Conservation (phyloP, 2,113 vertebrate species). For the Passer domesticus region DNA sequence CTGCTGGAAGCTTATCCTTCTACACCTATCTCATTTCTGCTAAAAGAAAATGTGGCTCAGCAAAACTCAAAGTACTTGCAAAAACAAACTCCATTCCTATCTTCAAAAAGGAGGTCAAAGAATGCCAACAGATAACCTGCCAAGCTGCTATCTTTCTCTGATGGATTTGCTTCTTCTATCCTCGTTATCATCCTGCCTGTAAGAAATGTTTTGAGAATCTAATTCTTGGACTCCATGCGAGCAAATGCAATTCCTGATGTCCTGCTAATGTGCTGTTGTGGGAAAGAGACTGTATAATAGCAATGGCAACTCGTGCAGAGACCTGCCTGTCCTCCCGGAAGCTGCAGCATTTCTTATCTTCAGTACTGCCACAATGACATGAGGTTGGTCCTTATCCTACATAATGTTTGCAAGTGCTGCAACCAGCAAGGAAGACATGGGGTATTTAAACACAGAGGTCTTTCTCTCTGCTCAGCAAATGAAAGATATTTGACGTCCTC, state of each 20-base stretch:
- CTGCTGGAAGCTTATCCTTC: background rate
- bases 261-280: background rate
- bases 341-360: background rate
- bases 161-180: background rate
- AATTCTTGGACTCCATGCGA: background rate
- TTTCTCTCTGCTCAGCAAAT: background rate
- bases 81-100: background rate
- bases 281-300: background rate
- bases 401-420: background rate
- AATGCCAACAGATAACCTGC: background rate
- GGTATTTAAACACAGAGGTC: background rate
- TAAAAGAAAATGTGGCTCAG: background rate
- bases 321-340: background rate
- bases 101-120: background rate
- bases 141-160: background rate
- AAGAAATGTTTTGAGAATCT: background rate
- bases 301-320: background rate
- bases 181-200: background rate
- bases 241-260: background rate
- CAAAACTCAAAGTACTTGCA: background rate
- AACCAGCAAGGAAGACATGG: background rate
- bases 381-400: background rate
- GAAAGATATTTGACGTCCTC: background rate
- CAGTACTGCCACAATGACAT: rapidly evolving
- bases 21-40: background rate